Evolutionary conservation across 2,797 vertebrate species (phyloP).

Genomic region (Clarias pachynema): DNA sequence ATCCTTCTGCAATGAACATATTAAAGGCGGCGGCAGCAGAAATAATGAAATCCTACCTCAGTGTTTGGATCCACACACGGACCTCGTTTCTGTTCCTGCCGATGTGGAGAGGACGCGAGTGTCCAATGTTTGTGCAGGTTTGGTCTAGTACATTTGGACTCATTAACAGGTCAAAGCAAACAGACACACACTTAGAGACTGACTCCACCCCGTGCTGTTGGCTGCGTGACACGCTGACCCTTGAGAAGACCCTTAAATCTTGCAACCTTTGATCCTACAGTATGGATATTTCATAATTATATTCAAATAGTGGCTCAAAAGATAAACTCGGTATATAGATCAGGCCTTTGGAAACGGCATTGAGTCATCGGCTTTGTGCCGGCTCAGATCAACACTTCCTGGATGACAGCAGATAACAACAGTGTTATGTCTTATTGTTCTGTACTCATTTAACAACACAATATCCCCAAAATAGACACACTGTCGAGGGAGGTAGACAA

Average conservation of each 20-base stretch:
- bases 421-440: not conserved
- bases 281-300: not conserved
- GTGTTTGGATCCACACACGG: conserved; percentile 13
- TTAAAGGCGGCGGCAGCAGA: not conserved
- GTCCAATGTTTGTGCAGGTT: conserved; percentile 37
- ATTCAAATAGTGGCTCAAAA: not conserved
- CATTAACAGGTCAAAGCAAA: conserved; percentile 49
- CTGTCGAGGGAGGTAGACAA: not conserved
- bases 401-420: not conserved
- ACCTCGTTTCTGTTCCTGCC: conserved; percentile 14
- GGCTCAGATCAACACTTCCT: not conserved
- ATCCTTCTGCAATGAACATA: conserved; percentile 16
- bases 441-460: not conserved
- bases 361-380: conserved; percentile 2
- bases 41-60: conserved; percentile 11
- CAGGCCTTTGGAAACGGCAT: not conserved
- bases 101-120: not conserved
- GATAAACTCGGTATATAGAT: not conserved
- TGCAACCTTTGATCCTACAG: not conserved
- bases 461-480: not conserved
- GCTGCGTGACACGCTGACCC: conserved; percentile 9
- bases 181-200: conserved; percentile 12
- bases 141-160: conserved; percentile 34
- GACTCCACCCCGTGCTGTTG: conserved; percentile 33
- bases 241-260: conserved; percentile 10